phyloP scores from a whole-genome alignment of 92 coral and sea anemone species.

The Parazoanthus atlanticus region DNA sequence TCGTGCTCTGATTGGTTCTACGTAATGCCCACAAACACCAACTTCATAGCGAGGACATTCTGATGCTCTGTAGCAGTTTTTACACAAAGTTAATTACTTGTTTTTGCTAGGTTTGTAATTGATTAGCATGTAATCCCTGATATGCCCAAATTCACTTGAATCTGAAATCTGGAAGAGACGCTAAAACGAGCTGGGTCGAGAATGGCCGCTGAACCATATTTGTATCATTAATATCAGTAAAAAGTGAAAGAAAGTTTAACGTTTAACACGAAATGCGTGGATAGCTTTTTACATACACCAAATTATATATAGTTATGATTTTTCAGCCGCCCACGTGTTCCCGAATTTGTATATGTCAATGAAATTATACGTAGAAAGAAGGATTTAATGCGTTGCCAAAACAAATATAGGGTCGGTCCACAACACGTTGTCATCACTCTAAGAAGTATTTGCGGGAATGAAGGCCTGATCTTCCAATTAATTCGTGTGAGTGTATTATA shows the following conservation, averaged over 20 bases:
- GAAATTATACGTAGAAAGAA: background rate
- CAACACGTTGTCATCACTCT: background rate
- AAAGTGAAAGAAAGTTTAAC: background rate
- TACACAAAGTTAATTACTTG: constrained; percentile 32
- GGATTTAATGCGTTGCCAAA: background rate
- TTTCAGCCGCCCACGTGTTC: constrained; percentile 7
- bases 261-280: background rate
- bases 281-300: background rate
- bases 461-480: background rate
- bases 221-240: background rate
- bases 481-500: no score
- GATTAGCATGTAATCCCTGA: constrained; percentile 9
- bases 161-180: background rate
- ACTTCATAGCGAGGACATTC: constrained; percentile 9
- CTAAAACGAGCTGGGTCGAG: background rate
- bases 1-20: constrained; percentile 8
- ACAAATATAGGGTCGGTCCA: background rate
- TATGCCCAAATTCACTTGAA: background rate
- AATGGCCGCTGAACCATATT: background rate
- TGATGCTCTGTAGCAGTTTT: constrained; percentile 33
- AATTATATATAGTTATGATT: background rate
- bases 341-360: background rate
- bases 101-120: constrained; percentile 25
- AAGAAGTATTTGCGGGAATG: background rate
- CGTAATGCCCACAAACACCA: constrained; percentile 14